Evolutionary conservation across 1,140 invertebrate species (phyloP).

Genomic region (Pogonomyrmex californicus): DNA sequence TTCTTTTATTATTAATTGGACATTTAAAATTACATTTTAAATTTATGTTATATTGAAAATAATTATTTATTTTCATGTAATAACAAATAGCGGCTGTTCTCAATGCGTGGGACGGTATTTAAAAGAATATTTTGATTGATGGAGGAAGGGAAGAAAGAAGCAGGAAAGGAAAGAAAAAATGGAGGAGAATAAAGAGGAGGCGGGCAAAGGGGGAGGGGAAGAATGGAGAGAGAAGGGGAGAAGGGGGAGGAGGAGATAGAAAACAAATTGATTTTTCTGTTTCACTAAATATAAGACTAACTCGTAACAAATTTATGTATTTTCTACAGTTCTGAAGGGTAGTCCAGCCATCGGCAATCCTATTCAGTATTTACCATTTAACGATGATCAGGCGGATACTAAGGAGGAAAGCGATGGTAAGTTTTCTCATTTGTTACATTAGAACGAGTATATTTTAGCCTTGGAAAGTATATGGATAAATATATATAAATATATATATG

Average conservation of each 20-base stretch:
- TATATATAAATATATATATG: background rate
- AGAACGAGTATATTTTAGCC: slow-evolving; percentile 9
- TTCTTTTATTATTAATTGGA: too few relatives aligned
- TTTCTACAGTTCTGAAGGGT: slow-evolving; percentile 81
- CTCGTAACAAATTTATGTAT: slow-evolving; percentile 30
- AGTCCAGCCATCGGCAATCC: slow-evolving; percentile 73
- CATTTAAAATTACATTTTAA: too few relatives aligned
- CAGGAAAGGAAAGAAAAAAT: background rate
- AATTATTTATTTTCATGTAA: background rate
- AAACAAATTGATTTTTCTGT: background rate
- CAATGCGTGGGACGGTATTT: background rate
- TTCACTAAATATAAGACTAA: background rate
- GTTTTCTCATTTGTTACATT: slow-evolving; percentile 18
- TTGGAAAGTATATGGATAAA: slow-evolving; percentile 14
- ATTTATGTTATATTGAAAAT: too few relatives aligned
- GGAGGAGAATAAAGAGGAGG: background rate
- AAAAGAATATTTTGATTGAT: background rate
- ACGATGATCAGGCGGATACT: slow-evolving; percentile 82
- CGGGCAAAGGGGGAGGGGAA: background rate
- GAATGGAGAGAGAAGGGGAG: background rate
- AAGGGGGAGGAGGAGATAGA: background rate
- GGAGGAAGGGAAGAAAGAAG: background rate
- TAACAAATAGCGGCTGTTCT: background rate
- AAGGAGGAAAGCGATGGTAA: slow-evolving; percentile 85
- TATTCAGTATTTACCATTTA: slow-evolving; percentile 82